Evolutionary conservation across 2,888 invertebrate genomes (phyloP), one percentile per base, ranked within the genome.

Genomic region (Galeopsomyia nigrocyanea): DNA sequence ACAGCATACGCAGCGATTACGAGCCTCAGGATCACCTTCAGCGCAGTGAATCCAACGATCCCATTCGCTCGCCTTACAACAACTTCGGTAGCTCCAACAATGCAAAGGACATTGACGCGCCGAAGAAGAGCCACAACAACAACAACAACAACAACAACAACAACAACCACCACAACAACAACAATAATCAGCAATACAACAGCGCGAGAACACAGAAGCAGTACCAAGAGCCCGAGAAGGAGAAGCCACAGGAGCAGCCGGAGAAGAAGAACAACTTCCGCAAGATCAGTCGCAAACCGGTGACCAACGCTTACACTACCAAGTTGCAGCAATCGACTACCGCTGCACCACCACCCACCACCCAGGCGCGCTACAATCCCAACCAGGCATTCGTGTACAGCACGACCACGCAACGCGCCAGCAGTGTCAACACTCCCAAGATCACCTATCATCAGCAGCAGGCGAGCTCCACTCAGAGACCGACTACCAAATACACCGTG

Each of bases 1-100:
- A 87, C 84, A 75, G 83, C 81, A 74, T 87, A 82, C 83, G 84
- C 26, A 84, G 78, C 75, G 85, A 86, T 71, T 81, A 82, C 22
- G 84, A 86, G 60, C 84, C 85, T 0, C 85, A 84, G 71, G 85
- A 85, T 73, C 80, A 86, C 71, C 80, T 84, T 17, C 85, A 85
- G 56, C 82, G 88, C 72, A 87, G 85, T 73, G 84, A 89, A 79
- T 83, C 88, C 53, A 87, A 88, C 64, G 88, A 89, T 55, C 84
- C 88, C 7, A 81, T 87, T 0, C 80, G 85, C 21, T 84, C 87
- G 3, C 82, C 87, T 3, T 75, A 81, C 0, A 84, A 82, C 62
- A 79, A 5, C 26, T 26, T 76, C n/a, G 68, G 82, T n/a, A 84
- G 82, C 71, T 75, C 86, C 6, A 74, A 87, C 82, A 68, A 78